Evolutionary conservation across 2,888 invertebrate species (phyloP), one percentile per base, ranked within the genome.

Genomic region (Calliphora vomitoria): DNA sequence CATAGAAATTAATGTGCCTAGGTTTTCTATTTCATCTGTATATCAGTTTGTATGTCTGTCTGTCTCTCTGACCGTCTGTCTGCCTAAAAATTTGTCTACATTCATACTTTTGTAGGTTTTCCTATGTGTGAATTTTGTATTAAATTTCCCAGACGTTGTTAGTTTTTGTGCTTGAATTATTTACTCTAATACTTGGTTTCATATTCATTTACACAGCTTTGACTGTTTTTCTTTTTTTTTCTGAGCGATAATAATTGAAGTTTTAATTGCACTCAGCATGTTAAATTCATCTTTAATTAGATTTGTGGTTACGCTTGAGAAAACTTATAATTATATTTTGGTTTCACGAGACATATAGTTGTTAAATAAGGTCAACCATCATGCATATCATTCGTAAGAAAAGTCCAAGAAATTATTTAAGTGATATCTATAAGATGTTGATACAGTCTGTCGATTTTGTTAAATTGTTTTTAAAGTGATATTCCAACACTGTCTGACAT

Each of bases 1-100:
- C 64, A 66, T 71, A 80, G 75, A 58, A 76, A 86, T 82, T 82
- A 72, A 55, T 86, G 82, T 58, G 62, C 47, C 15, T 68, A 18
- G 20, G 18, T 38, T 64, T 69, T 75, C 74, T 62, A 20, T 69
- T 74, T 76, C 41, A 66, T 53, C 31, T 64, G n/a, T 41, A 18
- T 38, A 6, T 31, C 3, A 2, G 11, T 58, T 0, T n/a, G n/a
- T n/a, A n/a, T n/a, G n/a, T n/a, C n/a, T n/a, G n/a, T n/a, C n/a
- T 58, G 13, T 58, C 3, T 25, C 31, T 38, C 1, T n/a, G 8
- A n/a, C 35, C 15, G 8, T 64, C 8, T n/a, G 60, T 53, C 38
- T 72, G 35, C 5, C 4, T 50, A 47, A 15, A 50, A 20, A 31
- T 64, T 58, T 35, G 47, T 41, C 44, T 68, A 8, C 5, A 35